Evolutionary conservation across 2,113 vertebrate genomes (phyloP).

Genomic region (Chaenogobius annularis): DNA sequence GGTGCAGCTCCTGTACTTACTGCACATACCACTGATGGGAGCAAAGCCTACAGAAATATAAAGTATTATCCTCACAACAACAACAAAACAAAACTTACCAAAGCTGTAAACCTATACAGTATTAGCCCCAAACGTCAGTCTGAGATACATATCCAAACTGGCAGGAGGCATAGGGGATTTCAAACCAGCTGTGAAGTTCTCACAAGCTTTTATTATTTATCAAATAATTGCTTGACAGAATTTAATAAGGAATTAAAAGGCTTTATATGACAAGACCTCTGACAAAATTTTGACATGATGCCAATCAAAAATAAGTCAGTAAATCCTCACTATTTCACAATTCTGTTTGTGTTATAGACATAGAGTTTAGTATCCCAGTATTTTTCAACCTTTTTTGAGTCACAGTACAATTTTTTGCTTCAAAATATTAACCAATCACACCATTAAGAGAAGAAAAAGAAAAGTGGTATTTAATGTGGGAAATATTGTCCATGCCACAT

Average conservation of each 20-base stretch:
- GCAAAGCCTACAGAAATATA: conserved; percentile 84
- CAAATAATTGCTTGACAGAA: conserved; percentile 56
- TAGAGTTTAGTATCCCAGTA: too few species aligned
- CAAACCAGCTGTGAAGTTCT: conserved; percentile 26
- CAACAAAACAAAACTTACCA: background rate
- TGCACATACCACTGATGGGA: conserved; percentile 98
- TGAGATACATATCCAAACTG: background rate
- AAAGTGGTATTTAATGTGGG: too few species aligned
- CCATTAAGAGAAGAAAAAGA: too few species aligned
- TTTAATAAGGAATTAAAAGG: background rate
- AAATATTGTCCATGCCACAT: too few species aligned
- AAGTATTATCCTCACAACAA: conserved; percentile 1
- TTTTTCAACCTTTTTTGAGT: too few species aligned
- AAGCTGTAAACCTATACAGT: background rate
- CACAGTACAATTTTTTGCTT: too few species aligned
- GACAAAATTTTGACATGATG: conserved; percentile 4
- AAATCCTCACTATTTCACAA: background rate
- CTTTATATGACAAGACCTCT: conserved; percentile 9
- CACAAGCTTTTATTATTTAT: conserved; percentile 51
- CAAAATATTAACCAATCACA: too few species aligned
- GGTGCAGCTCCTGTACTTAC: conserved; percentile 95
- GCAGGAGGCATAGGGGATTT: conserved; percentile 32
- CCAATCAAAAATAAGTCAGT: background rate
- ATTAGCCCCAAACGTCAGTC: background rate
- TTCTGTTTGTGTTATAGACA: background rate